phyloP scores from a whole-genome alignment of 2,113 vertebrate genomes.

The Aleadryas rufinucha region DNA sequence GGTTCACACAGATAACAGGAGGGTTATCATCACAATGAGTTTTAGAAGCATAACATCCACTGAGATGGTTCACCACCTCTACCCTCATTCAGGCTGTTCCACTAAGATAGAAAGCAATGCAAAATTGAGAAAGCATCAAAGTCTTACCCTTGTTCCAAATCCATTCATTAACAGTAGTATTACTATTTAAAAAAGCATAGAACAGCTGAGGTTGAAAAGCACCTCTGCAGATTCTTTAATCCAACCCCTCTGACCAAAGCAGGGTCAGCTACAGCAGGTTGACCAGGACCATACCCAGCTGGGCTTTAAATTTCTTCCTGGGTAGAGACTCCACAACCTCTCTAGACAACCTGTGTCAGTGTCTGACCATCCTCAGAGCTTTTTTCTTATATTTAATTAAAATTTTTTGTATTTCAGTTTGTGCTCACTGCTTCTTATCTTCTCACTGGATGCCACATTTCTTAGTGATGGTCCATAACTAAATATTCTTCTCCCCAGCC shows the following conservation, averaged over 20 bases:
- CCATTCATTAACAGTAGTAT: background rate
- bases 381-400: background rate
- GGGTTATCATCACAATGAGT: background rate
- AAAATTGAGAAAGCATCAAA: background rate
- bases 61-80: background rate
- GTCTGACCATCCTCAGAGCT: background rate
- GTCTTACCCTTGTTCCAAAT: background rate
- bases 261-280: background rate
- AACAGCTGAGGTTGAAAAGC: background rate
- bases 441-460: background rate
- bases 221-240: background rate
- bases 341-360: background rate
- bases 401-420: background rate
- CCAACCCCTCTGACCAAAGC: background rate
- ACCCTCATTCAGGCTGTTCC: background rate
- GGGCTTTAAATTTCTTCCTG: background rate
- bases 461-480: background rate
- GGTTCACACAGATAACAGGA: background rate
- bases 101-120: background rate
- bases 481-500: fast-evolving
- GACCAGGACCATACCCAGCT: too few species aligned
- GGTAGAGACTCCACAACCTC: background rate
- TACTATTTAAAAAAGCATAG: background rate
- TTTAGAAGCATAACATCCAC: background rate
- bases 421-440: background rate